Evolutionary conservation across 2,113 vertebrate genomes (phyloP).

Genomic region (Beaufortia kweichowensis): DNA sequence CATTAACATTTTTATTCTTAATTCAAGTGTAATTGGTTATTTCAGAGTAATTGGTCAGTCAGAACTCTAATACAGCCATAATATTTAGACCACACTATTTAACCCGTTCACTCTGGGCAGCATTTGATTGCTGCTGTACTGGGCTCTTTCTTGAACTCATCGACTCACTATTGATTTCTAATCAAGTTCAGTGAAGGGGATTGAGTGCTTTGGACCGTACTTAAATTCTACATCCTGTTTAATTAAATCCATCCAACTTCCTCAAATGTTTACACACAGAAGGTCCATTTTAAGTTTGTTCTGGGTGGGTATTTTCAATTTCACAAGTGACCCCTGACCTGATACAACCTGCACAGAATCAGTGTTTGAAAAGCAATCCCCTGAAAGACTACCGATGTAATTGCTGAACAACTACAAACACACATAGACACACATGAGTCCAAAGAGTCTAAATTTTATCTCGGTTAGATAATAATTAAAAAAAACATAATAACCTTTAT

Average conservation of each 20-base stretch:
- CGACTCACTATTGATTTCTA: neutral
- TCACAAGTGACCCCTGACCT: neutral
- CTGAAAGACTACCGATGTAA: neutral
- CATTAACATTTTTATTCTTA: too few relatives aligned
- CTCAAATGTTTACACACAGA: neutral
- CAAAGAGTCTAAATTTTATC: too few relatives aligned
- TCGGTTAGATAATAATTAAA: too few relatives aligned
- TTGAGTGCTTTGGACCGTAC: neutral
- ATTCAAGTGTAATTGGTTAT: too few relatives aligned
- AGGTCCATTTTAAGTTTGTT: neutral
- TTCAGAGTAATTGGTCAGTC: neutral
- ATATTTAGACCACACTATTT: neutral
- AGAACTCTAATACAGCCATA: neutral
- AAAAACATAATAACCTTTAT: too few relatives aligned
- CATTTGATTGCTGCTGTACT: neutral
- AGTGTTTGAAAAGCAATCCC: neutral
- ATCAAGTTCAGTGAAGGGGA: neutral
- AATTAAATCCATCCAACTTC: conserved; percentile 14
- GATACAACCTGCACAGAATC: neutral
- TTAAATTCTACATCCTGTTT: conserved; percentile 28
- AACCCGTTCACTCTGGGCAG: neutral
- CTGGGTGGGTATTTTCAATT: neutral
- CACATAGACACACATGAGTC: too few relatives aligned
- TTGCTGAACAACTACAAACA: too few relatives aligned
- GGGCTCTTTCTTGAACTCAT: neutral